A percentile compares a stretch with the other conserved stretches of the same genome.
Conservation (phyloP, 2,797 vertebrate species). For the Acipenser transmontanus region DNA sequence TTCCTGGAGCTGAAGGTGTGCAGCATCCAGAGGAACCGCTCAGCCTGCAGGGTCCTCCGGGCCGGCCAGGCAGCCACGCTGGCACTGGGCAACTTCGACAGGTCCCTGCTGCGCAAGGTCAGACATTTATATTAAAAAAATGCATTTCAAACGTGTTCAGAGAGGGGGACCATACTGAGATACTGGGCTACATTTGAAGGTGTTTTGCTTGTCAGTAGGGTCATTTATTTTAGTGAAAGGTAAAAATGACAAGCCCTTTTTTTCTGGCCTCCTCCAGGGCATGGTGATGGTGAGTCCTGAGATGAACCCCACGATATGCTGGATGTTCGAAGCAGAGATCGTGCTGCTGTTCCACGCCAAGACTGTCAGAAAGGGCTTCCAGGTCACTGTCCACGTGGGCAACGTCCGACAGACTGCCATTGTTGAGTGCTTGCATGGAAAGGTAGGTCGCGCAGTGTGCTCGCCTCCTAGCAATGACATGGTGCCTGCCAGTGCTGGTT, state of each 20-base stretch:
- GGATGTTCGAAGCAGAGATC: conserved; percentile 91
- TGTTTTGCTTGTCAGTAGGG: too few species aligned
- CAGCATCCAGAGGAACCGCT: conserved; percentile 96
- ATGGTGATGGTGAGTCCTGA: conserved; percentile 99
- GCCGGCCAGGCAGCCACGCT: conserved; percentile 93
- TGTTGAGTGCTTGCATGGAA: conserved; percentile 87
- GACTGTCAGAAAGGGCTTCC: conserved; percentile 93
- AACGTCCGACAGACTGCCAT: conserved; percentile 92
- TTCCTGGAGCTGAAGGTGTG: conserved; percentile 83
- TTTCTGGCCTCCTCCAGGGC: conserved; percentile 56
- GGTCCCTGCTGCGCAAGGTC: conserved; percentile 89
- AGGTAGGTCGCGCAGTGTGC: conserved; percentile 59
- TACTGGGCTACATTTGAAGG: too few species aligned
- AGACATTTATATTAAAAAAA: conserved; percentile 7
- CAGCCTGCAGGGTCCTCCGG: conserved; percentile 82
- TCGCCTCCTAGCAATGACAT: too few species aligned
- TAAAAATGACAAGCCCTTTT: too few species aligned
- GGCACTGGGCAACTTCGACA: conserved; percentile 84
- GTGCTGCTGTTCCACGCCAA: conserved; percentile 93
- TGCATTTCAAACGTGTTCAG: too few species aligned
- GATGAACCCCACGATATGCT: conserved; percentile 96
- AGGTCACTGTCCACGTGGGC: conserved; percentile 92
- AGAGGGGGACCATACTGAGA: too few species aligned
- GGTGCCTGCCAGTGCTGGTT: too few species aligned
- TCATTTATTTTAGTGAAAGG: too few species aligned